Percentiles rank a stretch among this genome's conserved stretches.
These are phyloP conservation scores for Aproaerema taeniolella DNA, from an alignment of 2,888 invertebrate species.

Conservation along the genomic window DNA sequence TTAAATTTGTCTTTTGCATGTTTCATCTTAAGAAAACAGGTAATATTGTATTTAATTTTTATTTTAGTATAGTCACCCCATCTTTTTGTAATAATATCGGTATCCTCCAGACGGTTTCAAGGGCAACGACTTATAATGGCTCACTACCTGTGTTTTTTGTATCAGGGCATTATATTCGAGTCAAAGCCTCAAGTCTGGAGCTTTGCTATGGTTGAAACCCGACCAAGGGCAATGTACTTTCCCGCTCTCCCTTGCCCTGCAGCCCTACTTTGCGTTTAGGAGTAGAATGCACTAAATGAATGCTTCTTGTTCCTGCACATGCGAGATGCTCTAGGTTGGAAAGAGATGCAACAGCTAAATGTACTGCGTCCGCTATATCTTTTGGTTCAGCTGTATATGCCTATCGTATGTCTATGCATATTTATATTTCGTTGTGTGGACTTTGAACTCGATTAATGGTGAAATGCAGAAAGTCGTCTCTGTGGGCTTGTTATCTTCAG, in stretches of 20 bases:
- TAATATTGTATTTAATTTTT: no score
- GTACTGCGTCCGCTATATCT: slow-evolving; percentile 51
- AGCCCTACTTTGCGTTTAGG: slow-evolving; percentile 70
- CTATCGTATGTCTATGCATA: slow-evolving; percentile 45
- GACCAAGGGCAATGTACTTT: slow-evolving; percentile 72
- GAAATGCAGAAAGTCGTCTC: slow-evolving; percentile 47
- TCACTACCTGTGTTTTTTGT: slow-evolving; percentile 73
- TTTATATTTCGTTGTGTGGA: slow-evolving; percentile 54
- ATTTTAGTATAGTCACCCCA: not conserved
- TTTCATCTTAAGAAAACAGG: no score
- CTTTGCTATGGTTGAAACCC: slow-evolving; percentile 56
- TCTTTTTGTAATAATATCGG: slow-evolving; percentile 24
- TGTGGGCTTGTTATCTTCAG: slow-evolving; percentile 44
- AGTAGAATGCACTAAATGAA: slow-evolving; percentile 51
- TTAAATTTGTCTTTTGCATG: no score
- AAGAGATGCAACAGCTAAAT: slow-evolving; percentile 62
- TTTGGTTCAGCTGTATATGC: slow-evolving; percentile 58
- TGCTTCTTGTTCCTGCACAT: slow-evolving; percentile 49
- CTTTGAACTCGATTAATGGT: slow-evolving; percentile 70
- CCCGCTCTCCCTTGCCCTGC: slow-evolving; percentile 72
- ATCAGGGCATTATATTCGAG: slow-evolving; percentile 51
- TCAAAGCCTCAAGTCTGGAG: slow-evolving; percentile 67
- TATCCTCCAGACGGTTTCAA: slow-evolving; percentile 68
- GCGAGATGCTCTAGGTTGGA: slow-evolving; percentile 46
- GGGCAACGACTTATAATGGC: slow-evolving; percentile 66